Percentiles rank a stretch among this genome's conserved stretches.
These are phyloP conservation scores for Microtus montanus DNA, from an alignment of 2,113 vertebrate species.

Conservation along the genomic window DNA sequence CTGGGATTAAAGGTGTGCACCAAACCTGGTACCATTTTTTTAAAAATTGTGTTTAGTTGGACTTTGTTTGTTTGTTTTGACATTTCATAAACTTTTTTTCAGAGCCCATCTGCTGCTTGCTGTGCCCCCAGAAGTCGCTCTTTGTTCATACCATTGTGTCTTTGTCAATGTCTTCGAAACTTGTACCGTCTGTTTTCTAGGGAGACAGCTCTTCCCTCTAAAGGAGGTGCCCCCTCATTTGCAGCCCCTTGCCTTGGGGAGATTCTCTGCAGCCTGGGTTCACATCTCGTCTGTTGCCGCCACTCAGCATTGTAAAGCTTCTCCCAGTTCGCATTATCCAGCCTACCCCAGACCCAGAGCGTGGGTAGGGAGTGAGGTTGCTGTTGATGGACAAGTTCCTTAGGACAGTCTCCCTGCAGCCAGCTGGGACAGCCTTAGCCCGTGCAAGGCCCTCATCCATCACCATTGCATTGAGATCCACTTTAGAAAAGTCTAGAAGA, in stretches of 20 bases:
- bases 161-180: background rate
- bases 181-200: background rate
- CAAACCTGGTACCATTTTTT: background rate
- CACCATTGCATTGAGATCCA: background rate
- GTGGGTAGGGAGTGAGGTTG: background rate
- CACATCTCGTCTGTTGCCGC: background rate
- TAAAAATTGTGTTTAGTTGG: background rate
- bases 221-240: background rate
- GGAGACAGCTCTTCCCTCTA: background rate
- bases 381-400: background rate
- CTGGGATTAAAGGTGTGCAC: too few species aligned
- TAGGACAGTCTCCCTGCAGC: background rate
- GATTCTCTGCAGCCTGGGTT: background rate
- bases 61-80: background rate
- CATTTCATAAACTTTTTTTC: background rate
- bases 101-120: background rate
- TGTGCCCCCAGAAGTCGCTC: fast-evolving
- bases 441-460: background rate
- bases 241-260: background rate
- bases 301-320: background rate
- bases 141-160: background rate
- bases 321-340: background rate
- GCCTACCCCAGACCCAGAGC: background rate
- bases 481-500: background rate
- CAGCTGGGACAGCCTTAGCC: background rate